Evolutionary conservation across 1,140 invertebrate genomes (phyloP).

Genomic region (Drosophila neocordata): DNA sequence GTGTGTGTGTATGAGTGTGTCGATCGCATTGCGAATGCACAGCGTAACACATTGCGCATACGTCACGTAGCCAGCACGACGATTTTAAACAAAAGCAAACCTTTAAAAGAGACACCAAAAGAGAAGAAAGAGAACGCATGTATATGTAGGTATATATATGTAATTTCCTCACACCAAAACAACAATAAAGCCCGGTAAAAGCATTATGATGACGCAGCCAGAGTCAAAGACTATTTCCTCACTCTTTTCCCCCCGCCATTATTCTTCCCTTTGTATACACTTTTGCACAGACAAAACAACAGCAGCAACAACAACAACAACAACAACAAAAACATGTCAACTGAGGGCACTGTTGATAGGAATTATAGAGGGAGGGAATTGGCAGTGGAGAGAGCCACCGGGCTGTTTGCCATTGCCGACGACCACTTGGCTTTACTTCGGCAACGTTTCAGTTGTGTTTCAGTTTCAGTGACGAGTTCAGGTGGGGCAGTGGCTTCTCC

Average conservation of each 20-base stretch:
- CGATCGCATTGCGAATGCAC: conserved; percentile 51
- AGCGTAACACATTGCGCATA: conserved; percentile 59
- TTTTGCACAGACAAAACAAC: no score
- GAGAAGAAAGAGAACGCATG: conserved; percentile 36
- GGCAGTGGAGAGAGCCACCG: conserved; percentile 22
- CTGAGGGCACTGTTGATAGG: conserved; percentile 30
- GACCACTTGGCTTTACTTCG: conserved; percentile 26
- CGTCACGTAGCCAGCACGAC: conserved; percentile 61
- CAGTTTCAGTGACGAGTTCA: conserved; percentile 67
- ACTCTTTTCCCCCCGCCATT: neutral
- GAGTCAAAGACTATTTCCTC: neutral
- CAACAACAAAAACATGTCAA: conserved; percentile 62
- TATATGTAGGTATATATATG: conserved; percentile 44
- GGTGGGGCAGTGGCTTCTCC: conserved; percentile 58
- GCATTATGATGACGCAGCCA: conserved; percentile 47
- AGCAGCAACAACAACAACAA: no score
- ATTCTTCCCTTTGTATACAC: no score
- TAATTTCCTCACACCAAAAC: conserved; percentile 31
- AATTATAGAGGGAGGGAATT: neutral
- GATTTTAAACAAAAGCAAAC: conserved; percentile 24
- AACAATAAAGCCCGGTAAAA: conserved; percentile 51
- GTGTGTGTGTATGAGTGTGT: neutral
- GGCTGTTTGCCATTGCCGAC: conserved; percentile 31
- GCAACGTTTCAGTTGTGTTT: conserved; percentile 56
- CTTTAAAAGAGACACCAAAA: conserved; percentile 27